Percentiles rank a stretch among this genome's conserved stretches.
phyloP scores from a whole-genome alignment of 2,113 vertebrate genomes.

The Marcusenius ussheri region DNA sequence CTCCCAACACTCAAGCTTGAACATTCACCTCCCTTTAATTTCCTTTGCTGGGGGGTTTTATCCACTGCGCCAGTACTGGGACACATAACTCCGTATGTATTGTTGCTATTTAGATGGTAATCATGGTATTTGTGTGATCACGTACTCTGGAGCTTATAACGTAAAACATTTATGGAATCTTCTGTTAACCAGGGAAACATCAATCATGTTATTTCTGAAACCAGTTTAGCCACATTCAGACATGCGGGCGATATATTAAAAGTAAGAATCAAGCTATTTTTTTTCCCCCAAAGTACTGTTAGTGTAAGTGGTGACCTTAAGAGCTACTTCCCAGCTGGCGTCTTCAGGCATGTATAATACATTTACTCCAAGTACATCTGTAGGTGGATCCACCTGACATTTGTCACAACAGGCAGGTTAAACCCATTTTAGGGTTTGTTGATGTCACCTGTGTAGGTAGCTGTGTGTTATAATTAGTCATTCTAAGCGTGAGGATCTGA shows the following conservation, averaged over 20 bases:
- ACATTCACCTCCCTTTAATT: background rate
- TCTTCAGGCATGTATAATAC: background rate
- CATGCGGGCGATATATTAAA: background rate
- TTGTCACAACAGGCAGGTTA: constrained; percentile 17
- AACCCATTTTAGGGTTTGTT: constrained; percentile 3
- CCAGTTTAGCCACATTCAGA: background rate
- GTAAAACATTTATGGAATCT: background rate
- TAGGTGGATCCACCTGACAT: constrained; percentile 19
- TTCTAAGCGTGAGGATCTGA: background rate
- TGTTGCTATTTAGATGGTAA: background rate
- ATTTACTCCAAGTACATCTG: background rate
- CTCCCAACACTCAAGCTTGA: background rate
- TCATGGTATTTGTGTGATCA: background rate
- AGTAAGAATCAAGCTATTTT: background rate
- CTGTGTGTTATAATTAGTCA: constrained; percentile 14
- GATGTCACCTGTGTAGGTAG: constrained; percentile 12
- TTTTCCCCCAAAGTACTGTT: background rate
- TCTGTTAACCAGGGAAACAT: background rate
- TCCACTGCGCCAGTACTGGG: background rate
- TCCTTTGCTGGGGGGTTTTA: background rate
- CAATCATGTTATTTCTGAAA: background rate
- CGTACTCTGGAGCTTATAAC: background rate
- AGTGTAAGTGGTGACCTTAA: background rate
- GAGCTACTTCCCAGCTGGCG: background rate
- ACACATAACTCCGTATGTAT: background rate